A percentile compares a stretch with the other conserved stretches of the same genome.
Evolutionary conservation across 2,888 invertebrate genomes (phyloP).

Genomic region (Mylabris sibirica): DNA sequence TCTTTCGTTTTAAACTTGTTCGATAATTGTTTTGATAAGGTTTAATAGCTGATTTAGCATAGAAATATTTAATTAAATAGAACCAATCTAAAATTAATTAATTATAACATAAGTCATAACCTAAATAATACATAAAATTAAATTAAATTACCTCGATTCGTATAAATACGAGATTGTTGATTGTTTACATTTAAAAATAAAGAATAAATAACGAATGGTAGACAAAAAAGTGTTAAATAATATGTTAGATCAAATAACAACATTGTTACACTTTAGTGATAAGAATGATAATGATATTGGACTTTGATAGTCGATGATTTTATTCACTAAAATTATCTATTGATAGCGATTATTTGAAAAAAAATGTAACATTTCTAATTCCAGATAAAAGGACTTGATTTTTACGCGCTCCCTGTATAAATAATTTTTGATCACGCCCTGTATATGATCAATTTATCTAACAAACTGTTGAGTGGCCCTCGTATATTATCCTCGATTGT

Average conservation of each 20-base stretch:
- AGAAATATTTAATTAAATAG: slow-evolving; percentile 49
- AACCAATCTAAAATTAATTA: slow-evolving; percentile 48
- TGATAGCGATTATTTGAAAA: no score
- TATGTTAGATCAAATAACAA: slow-evolving; percentile 36
- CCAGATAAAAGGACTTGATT: no score
- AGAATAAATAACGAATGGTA: slow-evolving; percentile 50
- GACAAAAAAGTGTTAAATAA: slow-evolving; percentile 45
- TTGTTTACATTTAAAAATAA: slow-evolving; percentile 43
- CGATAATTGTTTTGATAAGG: slow-evolving; percentile 44
- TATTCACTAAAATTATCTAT: no score
- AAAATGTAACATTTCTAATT: no score
- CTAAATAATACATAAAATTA: slow-evolving; percentile 6
- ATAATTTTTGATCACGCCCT: no score
- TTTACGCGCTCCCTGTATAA: no score
- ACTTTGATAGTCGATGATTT: no score
- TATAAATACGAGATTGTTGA: slow-evolving; percentile 38
- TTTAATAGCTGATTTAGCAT: slow-evolving; percentile 47
- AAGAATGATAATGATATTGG: no score
- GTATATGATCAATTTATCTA: no score
- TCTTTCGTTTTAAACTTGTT: slow-evolving; percentile 26
- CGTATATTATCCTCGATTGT: no score
- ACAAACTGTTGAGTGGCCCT: no score
- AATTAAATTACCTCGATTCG: slow-evolving; percentile 42
- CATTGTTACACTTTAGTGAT: slow-evolving; percentile 13
- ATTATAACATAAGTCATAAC: slow-evolving; percentile 2